phyloP scores from a whole-genome alignment of 2,888 invertebrate species.

The Cheilosia soror region DNA sequence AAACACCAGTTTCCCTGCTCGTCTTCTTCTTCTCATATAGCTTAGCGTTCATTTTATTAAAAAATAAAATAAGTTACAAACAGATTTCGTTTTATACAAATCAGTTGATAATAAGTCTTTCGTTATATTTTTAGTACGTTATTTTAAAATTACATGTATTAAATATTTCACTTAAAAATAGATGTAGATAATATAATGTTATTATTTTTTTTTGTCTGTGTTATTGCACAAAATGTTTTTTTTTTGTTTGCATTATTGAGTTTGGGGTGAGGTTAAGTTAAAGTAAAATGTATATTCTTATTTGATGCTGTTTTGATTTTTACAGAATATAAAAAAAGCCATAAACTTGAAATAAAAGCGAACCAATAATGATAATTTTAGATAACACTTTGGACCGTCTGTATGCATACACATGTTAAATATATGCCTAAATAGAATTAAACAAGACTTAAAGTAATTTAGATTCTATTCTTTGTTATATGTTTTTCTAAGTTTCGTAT shows the following conservation, averaged over 20 bases:
- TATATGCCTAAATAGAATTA: constrained; percentile 53
- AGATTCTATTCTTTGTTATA: constrained; percentile 52
- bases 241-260: constrained; percentile 16
- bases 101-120: constrained; percentile 74
- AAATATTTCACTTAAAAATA: constrained; percentile 57
- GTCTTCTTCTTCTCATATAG: constrained; percentile 31
- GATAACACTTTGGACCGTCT: constrained; percentile 67
- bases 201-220: constrained; percentile 28
- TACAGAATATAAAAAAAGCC: neutral
- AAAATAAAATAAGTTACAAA: constrained; percentile 68
- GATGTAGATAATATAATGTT: constrained; percentile 50
- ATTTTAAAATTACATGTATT: constrained; percentile 44
- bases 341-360: neutral
- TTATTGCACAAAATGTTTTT: constrained; percentile 48
- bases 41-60: constrained; percentile 69
- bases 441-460: constrained; percentile 65
- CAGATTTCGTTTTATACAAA: constrained; percentile 72
- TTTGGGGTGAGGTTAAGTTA: constrained; percentile 6
- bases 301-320: neutral
- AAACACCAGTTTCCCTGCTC: constrained; percentile 47
- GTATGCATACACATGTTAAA: constrained; percentile 59
- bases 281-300: neutral
- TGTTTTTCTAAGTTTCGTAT: constrained; percentile 64
- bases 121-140: constrained; percentile 70
- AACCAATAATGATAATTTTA: constrained; percentile 24